These are phyloP conservation scores for Ctenomys sociabilis DNA, from an alignment of 2,113 vertebrate species.

Conservation along the genomic window DNA sequence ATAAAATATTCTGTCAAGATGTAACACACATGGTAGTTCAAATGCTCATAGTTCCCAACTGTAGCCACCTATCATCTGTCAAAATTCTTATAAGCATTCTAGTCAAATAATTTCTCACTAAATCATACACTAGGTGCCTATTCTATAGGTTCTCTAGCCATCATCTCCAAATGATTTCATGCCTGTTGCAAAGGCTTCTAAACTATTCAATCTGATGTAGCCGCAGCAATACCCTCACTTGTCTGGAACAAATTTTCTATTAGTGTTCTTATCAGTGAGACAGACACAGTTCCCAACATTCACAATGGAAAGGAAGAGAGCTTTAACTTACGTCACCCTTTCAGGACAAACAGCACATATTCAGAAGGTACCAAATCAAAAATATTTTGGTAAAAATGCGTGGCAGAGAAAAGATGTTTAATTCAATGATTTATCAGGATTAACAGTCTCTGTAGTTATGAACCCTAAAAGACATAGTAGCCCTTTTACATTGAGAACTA, in stretches of 20 bases:
- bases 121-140: background rate
- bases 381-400: background rate
- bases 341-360: background rate
- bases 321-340: background rate
- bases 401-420: background rate
- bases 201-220: background rate
- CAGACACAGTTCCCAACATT: background rate
- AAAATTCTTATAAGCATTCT: background rate
- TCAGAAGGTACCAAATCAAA: background rate
- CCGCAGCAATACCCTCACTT: background rate
- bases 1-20: background rate
- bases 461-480: background rate
- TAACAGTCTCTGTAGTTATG: background rate
- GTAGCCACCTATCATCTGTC: background rate
- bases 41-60: background rate
- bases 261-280: background rate
- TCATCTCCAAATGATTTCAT: background rate
- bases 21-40: background rate
- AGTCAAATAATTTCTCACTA: background rate
- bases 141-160: background rate
- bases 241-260: background rate
- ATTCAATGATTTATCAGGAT: background rate
- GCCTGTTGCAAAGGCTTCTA: background rate
- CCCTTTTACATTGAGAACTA: background rate
- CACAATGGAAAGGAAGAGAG: background rate